phyloP scores from a whole-genome alignment of 2,113 vertebrate species.

The Zeus faber region DNA sequence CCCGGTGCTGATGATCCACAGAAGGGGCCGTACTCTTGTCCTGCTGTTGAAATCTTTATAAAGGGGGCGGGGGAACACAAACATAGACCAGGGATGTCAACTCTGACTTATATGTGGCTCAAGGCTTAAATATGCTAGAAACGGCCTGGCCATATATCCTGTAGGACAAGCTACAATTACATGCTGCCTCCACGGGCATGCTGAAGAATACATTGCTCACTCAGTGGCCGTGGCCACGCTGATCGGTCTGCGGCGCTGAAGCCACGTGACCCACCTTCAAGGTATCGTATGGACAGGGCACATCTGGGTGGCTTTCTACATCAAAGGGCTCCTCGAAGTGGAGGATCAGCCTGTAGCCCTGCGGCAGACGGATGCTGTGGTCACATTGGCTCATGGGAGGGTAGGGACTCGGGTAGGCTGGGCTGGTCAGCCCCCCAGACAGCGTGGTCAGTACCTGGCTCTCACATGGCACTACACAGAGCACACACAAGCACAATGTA shows the following conservation, averaged over 20 bases:
- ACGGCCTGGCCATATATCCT: slow-evolving; percentile 39
- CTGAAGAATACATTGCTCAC: slow-evolving; percentile 71
- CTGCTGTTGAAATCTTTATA: slow-evolving; percentile 72
- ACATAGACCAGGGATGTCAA: background rate
- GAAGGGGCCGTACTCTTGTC: slow-evolving; percentile 71
- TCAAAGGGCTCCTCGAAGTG: slow-evolving; percentile 80
- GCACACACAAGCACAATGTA: background rate
- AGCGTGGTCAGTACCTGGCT: slow-evolving; percentile 61
- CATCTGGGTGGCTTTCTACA: slow-evolving; percentile 72
- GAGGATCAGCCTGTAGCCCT: slow-evolving; percentile 74
- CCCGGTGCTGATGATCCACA: slow-evolving; percentile 71
- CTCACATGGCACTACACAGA: slow-evolving; percentile 69
- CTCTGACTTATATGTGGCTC: slow-evolving; percentile 18
- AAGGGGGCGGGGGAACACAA: background rate
- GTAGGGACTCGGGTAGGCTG: slow-evolving; percentile 69
- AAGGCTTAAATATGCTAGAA: slow-evolving; percentile 38
- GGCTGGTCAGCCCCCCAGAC: slow-evolving; percentile 77
- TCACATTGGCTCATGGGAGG: slow-evolving; percentile 76
- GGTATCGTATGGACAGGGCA: slow-evolving; percentile 75
- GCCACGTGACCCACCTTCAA: slow-evolving; percentile 72
- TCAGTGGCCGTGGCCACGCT: slow-evolving; percentile 38
- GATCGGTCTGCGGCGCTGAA: no score
- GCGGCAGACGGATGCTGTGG: slow-evolving; percentile 70
- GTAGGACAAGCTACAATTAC: slow-evolving; percentile 28
- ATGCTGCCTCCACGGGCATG: no score